Evolutionary conservation across 2,113 vertebrate genomes (phyloP).

Genomic region (Nycticorax nycticorax): DNA sequence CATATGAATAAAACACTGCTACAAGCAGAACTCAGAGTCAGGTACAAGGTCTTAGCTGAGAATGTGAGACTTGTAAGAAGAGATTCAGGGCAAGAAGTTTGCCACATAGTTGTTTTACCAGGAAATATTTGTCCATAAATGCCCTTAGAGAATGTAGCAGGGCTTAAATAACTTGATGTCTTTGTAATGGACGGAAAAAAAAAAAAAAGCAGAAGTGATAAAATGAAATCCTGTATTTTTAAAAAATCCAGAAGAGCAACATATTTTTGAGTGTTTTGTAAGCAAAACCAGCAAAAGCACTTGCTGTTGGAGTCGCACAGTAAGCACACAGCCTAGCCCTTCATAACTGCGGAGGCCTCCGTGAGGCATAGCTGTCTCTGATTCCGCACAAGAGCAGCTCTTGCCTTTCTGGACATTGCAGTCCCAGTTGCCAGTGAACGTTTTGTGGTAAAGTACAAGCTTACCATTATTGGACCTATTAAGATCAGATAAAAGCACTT

Average conservation of each 20-base stretch:
- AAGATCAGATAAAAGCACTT: background rate
- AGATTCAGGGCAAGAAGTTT: background rate
- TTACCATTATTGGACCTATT: background rate
- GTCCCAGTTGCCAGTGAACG: background rate
- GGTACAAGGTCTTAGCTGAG: background rate
- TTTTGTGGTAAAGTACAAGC: constrained; percentile 26
- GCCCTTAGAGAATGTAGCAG: background rate
- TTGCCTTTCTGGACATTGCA: background rate
- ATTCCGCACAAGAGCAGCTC: background rate
- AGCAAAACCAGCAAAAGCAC: background rate
- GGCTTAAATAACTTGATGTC: background rate
- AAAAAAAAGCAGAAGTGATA: background rate
- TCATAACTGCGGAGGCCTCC: background rate
- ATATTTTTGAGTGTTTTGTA: constrained; percentile 21
- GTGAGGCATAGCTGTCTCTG: background rate
- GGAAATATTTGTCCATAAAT: background rate
- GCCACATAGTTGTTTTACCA: background rate
- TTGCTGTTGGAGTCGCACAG: background rate
- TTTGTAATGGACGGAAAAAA: background rate
- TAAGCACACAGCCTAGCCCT: background rate
- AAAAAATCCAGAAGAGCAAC: background rate
- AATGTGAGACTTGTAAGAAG: background rate
- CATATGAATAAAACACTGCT: background rate
- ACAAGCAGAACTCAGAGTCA: background rate
- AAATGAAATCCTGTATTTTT: background rate